Base-by-base conservation (phyloP, 2,113 vertebrate species). In the Sciurus niger region DNA sequence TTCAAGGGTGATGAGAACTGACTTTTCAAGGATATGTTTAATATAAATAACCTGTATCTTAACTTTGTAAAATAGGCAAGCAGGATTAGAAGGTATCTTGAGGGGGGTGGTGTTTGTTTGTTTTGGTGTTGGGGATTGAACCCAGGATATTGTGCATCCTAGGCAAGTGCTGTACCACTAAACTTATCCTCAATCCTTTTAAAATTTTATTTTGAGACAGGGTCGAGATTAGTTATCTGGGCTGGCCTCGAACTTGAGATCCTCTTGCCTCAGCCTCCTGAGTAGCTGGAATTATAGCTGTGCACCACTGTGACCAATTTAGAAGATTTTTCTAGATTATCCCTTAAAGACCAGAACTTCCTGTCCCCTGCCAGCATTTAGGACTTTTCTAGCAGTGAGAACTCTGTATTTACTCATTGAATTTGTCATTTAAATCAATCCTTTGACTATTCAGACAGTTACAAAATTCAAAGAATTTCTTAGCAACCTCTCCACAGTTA, bases 401-500 rank as follows among this genome's bases (percentile, higher is more conserved):
- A 63, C 17, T 65, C 51, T 5, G 0, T 46, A 10, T 37, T 72
- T 20, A 43, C 63, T 67, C 2, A 0, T 7, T 12, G 53, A 51
- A 72, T 73, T 51, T 63, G 91, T 73, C 14, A 24, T 82, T 22
- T 10, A 53, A 22, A 28, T 34, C 28, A 65, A 8, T 30, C 48
- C 30, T 78, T 32, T 17, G 1, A 37, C 55, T 40, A 4, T 28
- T 72, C 48, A 94, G 76, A 16, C 40, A 32, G 28, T 34, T 10
- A 79, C 92, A 30, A 68, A 22, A 67, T 55, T 76, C 73, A 20
- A 84, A 73, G 73, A 37, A 63, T 77, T 93, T 53, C 92, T 84
- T 78, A 91, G 53, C 51, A 58, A 48, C 40, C 22, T 77, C 13
- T 16, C 55, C 16, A 53, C 14, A 40, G 4, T 30, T 30, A 24